Conservation (phyloP, 2,113 vertebrate genomes). For the Leucosticte australis region DNA sequence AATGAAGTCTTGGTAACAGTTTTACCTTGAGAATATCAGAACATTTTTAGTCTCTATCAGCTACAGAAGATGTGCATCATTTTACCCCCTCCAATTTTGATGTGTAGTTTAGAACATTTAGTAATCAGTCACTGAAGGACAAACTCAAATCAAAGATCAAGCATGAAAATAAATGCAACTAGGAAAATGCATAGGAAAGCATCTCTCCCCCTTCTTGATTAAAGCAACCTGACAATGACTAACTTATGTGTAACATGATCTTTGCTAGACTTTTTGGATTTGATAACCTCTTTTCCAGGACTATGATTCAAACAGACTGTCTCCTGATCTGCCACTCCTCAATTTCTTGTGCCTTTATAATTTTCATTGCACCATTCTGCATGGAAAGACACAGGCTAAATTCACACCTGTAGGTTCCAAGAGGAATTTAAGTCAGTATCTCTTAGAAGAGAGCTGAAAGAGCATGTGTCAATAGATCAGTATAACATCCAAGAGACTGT, state of each 20-base stretch:
- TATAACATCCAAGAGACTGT: conserved; percentile 31
- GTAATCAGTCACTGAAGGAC: background rate
- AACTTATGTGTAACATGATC: background rate
- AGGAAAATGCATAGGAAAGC: background rate
- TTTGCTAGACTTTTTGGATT: background rate
- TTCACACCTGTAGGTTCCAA: background rate
- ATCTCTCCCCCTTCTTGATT: background rate
- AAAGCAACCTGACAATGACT: background rate
- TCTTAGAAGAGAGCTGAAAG: conserved; percentile 6
- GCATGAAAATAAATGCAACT: background rate
- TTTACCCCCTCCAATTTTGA: background rate
- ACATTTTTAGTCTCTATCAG: background rate
- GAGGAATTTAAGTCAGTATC: background rate
- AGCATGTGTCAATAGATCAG: conserved; percentile 19
- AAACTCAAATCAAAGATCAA: background rate
- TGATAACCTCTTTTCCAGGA: background rate
- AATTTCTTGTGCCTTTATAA: background rate
- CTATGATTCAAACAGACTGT: background rate
- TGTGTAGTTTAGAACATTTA: background rate
- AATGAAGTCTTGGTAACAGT: background rate
- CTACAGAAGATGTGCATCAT: background rate
- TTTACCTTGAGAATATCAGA: background rate
- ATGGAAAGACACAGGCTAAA: background rate
- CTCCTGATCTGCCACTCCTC: background rate
- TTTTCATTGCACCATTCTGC: background rate